Evolutionary conservation across 2,113 vertebrate species (phyloP), one percentile per base, ranked within the genome.

Genomic region (Xenotilapia caudafasciata): DNA sequence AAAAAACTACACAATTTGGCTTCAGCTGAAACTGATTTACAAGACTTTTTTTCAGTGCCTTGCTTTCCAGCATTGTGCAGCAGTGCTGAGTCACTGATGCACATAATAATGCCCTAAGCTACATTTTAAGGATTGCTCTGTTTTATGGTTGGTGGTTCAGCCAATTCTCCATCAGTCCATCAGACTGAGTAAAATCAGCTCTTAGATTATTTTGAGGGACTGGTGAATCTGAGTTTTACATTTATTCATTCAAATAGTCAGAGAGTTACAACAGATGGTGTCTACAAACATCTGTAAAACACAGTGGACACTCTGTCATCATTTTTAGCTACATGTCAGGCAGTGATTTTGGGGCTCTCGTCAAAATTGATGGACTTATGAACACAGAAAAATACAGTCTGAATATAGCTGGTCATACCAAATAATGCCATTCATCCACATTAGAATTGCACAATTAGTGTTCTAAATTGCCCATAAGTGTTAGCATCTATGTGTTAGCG

Each of bases 241-340:
- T 42, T 3, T 26, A 1, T 15, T 21, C 1, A n/a, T 5, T 68
- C 11, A 68, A 38, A 38, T 68, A 0, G 17, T 65, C 31, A 2
- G 33, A 35, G 31, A 68, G 33, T n/a, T 68, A 21, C 1, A 68
- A 35, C 60, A 68, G 19, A 38, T 7, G 17, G 33, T 38, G 33
- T 38, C 62, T 21, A 68, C 62, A 68, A 68, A 68, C 62, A 68
- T 21, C 11, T 68, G 60, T 65, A 38, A 38, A 68, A 68, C 33
- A 68, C 11, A 38, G 33, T 21, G 3, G 60, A 65, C 6, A n/a
- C 31, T 33, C 14, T 6, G 58, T 65, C 33, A 13, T 68, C 0
- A 21, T 68, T 68, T 40, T 21, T n/a, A 21, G 62, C 33, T 68
- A 3, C 33, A 40, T 1, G 11, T 21, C 33, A 21, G 33, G 6